These are phyloP conservation scores for Scomber colias DNA, from an alignment of 2,113 vertebrate genomes.

Conservation along the genomic window DNA sequence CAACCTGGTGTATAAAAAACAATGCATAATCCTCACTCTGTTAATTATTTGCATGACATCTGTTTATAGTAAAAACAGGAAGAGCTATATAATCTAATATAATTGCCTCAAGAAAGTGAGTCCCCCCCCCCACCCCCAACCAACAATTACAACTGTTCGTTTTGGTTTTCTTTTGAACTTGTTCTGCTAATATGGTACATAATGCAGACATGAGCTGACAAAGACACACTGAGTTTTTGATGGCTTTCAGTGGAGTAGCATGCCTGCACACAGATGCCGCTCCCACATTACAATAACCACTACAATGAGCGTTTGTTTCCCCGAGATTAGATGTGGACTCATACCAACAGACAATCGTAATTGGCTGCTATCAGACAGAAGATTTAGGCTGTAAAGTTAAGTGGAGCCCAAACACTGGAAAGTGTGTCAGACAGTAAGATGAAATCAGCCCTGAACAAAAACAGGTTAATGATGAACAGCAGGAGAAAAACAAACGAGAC, in stretches of 20 bases:
- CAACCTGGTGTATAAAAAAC: constrained; percentile 5
- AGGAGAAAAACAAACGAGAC: background rate
- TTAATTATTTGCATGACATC: constrained; percentile 15
- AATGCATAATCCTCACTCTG: constrained; percentile 12
- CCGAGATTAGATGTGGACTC: constrained; percentile 29
- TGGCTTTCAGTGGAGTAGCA: constrained; percentile 36
- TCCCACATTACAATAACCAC: constrained; percentile 66
- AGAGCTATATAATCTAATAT: background rate
- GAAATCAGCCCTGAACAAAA: background rate
- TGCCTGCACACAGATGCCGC: constrained; percentile 67
- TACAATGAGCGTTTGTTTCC: constrained; percentile 71
- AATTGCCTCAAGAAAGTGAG: background rate
- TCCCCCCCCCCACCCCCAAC: background rate
- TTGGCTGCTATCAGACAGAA: constrained; percentile 21
- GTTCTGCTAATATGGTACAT: background rate
- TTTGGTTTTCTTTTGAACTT: constrained; percentile 3
- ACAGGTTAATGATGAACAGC: background rate
- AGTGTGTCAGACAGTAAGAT: background rate
- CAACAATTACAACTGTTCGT: constrained; percentile 21
- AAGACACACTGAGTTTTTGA: constrained; percentile 13
- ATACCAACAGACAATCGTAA: constrained; percentile 7
- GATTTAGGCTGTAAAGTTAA: constrained; percentile 14
- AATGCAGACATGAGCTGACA: constrained; percentile 28
- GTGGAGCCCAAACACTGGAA: background rate
- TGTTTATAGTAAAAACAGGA: background rate